Percentiles rank a stretch among this genome's conserved stretches.
Evolutionary conservation across 2,888 invertebrate species (phyloP).

Genomic region (Homarus gammarus): DNA sequence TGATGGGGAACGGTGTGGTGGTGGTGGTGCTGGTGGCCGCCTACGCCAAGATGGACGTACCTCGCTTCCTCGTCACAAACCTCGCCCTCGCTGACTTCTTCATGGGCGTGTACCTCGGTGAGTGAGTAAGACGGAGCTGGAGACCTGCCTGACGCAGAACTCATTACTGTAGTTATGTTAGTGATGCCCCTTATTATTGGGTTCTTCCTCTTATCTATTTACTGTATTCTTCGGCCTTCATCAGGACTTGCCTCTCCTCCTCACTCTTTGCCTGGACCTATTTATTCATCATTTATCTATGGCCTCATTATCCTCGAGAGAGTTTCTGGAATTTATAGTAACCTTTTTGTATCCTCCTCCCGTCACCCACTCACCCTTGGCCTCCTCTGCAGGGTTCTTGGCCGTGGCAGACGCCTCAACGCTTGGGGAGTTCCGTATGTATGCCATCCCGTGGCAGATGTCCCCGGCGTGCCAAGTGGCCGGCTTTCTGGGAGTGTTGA

Average conservation of each 20-base stretch:
- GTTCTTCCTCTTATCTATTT: too few relatives aligned
- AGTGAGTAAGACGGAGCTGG: conserved; percentile 51
- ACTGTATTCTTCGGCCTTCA: too few relatives aligned
- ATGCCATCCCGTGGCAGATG: conserved; percentile 98
- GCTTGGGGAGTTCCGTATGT: conserved; percentile 95
- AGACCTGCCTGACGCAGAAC: too few relatives aligned
- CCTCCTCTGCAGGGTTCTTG: conserved; percentile 85
- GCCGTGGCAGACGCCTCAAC: conserved; percentile 98
- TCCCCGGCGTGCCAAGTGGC: conserved; percentile 94
- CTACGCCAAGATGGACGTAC: conserved; percentile 96
- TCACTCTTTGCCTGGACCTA: too few relatives aligned
- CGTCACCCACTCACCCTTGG: conserved; percentile 77
- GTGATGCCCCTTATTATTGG: too few relatives aligned
- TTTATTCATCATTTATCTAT: too few relatives aligned
- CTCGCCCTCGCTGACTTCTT: conserved; percentile 97
- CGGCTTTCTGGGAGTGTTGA: conserved; percentile 95
- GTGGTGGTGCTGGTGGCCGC: conserved; percentile 95
- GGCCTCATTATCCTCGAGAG: too few relatives aligned
- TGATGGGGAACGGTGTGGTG: conserved; percentile 97
- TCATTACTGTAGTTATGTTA: too few relatives aligned
- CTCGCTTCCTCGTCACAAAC: conserved; percentile 97
- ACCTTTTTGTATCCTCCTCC: too few relatives aligned
- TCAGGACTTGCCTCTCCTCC: too few relatives aligned
- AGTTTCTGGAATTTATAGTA: too few relatives aligned
- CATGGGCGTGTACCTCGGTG: conserved; percentile 96